Conservation (phyloP, 2,888 invertebrate species). For the Xanthorhoe spadicearia region DNA sequence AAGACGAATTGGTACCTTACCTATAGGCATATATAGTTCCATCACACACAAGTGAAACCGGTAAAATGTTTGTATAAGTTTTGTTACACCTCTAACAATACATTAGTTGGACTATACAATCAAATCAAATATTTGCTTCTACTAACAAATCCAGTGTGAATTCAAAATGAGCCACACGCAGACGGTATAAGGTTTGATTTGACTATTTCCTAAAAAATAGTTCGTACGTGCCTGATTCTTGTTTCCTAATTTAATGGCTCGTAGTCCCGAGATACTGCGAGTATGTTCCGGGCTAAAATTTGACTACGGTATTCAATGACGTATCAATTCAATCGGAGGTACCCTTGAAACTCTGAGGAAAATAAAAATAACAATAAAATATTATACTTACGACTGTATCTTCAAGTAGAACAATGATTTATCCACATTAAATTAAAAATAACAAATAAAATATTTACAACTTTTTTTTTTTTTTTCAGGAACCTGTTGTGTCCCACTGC, state of each 20-base stretch:
- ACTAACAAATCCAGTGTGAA: constrained; percentile 6
- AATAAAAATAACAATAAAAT: neutral
- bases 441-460: too few relatives aligned
- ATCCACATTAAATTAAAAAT: too few relatives aligned
- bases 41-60: neutral
- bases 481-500: too few relatives aligned
- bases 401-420: too few relatives aligned
- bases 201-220: constrained; percentile 11
- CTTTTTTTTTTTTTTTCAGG: too few relatives aligned
- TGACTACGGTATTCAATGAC: neutral
- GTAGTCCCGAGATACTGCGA: neutral
- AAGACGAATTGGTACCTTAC: too few relatives aligned
- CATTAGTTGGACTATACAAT: constrained; percentile 3
- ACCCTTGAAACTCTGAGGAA: neutral
- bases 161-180: constrained; percentile 19
- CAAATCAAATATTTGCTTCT: constrained; percentile 22
- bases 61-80: neutral
- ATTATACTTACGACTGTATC: neutral
- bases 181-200: constrained; percentile 14
- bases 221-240: constrained; percentile 21
- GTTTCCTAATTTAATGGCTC: constrained; percentile 10
- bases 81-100: neutral
- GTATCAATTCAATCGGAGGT: neutral
- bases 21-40: too few relatives aligned
- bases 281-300: neutral